These are phyloP conservation scores for Galerucella calmariensis DNA, from an alignment of 2,888 invertebrate genomes.

Conservation along the genomic window DNA sequence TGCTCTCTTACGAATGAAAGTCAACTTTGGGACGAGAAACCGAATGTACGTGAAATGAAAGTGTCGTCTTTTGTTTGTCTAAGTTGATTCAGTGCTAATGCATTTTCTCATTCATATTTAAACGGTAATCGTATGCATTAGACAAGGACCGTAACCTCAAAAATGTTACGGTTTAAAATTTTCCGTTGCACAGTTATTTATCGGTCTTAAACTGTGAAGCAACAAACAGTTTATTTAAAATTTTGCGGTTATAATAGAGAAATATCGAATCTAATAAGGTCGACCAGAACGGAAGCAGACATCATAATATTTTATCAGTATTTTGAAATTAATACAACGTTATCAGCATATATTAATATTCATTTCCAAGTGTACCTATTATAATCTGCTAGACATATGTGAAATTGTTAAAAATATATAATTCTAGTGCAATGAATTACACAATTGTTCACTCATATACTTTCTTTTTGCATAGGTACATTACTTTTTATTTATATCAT, in stretches of 20 bases:
- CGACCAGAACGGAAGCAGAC: constrained; percentile 1
- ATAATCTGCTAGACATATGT: too few relatives aligned
- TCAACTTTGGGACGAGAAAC: too few relatives aligned
- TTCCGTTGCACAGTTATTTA: too few relatives aligned
- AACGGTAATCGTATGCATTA: too few relatives aligned
- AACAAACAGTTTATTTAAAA: not conserved
- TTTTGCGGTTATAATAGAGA: not conserved
- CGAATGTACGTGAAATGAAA: too few relatives aligned
- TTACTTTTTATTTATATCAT: not conserved
- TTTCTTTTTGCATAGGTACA: not conserved
- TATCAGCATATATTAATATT: not conserved
- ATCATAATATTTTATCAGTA: constrained; percentile 3
- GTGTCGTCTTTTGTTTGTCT: too few relatives aligned
- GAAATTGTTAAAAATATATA: not conserved
- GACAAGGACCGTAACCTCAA: too few relatives aligned
- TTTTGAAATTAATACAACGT: not conserved
- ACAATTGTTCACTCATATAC: not conserved
- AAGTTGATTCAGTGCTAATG: too few relatives aligned
- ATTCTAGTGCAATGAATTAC: not conserved
- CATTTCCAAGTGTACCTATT: not conserved
- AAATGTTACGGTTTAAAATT: too few relatives aligned
- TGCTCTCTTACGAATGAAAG: too few relatives aligned
- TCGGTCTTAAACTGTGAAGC: too few relatives aligned
- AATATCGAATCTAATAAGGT: not conserved
- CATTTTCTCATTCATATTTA: too few relatives aligned